Evolutionary conservation across 2,888 invertebrate genomes (phyloP).

Genomic region (Willowsia nigromaculata): DNA sequence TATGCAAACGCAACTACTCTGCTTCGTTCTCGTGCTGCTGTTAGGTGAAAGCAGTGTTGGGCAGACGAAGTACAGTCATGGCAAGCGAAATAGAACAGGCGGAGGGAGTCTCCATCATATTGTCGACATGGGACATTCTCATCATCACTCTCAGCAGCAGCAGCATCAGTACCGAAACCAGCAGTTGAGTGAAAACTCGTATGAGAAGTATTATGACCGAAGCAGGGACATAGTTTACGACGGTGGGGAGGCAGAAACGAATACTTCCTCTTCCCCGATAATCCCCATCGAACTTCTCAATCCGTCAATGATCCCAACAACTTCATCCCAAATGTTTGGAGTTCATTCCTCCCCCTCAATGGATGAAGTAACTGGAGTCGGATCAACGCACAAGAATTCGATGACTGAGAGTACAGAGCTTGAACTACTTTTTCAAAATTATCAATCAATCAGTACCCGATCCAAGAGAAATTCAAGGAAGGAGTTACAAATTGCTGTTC

Average conservation of each 20-base stretch:
- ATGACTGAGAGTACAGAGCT: constrained; percentile 64
- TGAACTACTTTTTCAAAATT: constrained; percentile 61
- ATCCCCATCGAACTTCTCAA: constrained; percentile 14
- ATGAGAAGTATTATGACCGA: background rate
- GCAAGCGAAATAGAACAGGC: background rate
- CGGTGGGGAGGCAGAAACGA: constrained; percentile 1
- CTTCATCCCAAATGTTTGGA: background rate
- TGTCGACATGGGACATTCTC: constrained; percentile 21
- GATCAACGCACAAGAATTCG: background rate
- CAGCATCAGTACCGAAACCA: constrained; percentile 1
- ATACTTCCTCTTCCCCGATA: constrained; percentile 22
- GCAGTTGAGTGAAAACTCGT: background rate
- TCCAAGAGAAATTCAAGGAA: constrained; percentile 56
- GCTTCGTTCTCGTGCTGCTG: constrained; percentile 60
- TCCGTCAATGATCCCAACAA: constrained; percentile 2
- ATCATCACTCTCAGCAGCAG: background rate
- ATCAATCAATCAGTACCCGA: constrained; percentile 55
- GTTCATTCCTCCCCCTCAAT: background rate
- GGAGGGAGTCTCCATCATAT: background rate
- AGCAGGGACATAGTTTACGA: background rate
- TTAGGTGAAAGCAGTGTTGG: constrained; percentile 67
- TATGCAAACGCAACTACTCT: constrained; percentile 58
- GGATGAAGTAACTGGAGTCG: background rate
- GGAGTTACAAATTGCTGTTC: constrained; percentile 84
- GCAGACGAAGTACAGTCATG: constrained; percentile 29